phyloP scores from a whole-genome alignment of 2,888 invertebrate species.

The Drosophila anomelani region DNA sequence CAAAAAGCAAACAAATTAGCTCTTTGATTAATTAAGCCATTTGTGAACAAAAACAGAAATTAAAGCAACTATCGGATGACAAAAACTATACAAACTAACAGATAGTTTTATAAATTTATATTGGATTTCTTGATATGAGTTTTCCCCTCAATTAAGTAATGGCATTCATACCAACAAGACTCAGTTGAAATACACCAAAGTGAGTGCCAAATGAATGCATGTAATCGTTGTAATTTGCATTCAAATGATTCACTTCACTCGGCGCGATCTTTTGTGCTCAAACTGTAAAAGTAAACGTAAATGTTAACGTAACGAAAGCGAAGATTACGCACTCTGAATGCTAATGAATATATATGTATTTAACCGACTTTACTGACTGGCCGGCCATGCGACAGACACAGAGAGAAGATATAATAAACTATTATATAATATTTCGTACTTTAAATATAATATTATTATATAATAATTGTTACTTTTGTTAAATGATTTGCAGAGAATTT shows the following conservation, averaged over 20 bases:
- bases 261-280: constrained; percentile 17
- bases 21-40: not conserved
- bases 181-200: not conserved
- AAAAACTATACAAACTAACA: no score
- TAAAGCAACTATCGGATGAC: not conserved
- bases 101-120: not conserved
- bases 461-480: no score
- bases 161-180: not conserved
- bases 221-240: constrained; percentile 34
- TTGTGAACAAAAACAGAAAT: not conserved
- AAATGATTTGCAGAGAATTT: not conserved
- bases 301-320: constrained; percentile 12
- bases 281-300: constrained; percentile 10
- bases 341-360: constrained; percentile 9
- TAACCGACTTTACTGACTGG: not conserved
- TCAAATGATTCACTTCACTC: constrained; percentile 31
- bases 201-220: constrained; percentile 14
- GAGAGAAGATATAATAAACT: not conserved
- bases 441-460: not conserved
- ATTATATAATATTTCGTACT: not conserved
- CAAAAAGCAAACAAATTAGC: no score
- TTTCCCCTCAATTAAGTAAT: not conserved
- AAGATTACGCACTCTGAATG: constrained; percentile 14
- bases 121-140: not conserved
- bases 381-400: not conserved